These are phyloP conservation scores for Butorides virescens DNA, from an alignment of 2,113 vertebrate genomes.

Conservation along the genomic window DNA sequence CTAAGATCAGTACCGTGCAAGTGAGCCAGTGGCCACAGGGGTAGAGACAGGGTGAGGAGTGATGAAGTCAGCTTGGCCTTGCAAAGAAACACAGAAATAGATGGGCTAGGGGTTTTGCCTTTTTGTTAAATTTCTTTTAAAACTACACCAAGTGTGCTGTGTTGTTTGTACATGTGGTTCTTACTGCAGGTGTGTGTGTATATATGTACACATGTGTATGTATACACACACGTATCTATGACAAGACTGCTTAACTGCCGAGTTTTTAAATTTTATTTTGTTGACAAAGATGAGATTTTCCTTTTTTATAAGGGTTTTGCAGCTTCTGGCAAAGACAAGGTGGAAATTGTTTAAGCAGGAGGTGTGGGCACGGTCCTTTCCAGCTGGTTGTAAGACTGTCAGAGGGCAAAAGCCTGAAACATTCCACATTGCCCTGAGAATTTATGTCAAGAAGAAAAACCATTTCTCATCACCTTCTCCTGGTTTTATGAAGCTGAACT, in stretches of 20 bases:
- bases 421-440: neutral
- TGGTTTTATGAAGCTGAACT: neutral
- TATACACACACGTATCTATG: neutral
- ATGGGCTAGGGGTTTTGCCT: neutral
- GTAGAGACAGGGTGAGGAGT: neutral
- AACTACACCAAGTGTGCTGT: neutral
- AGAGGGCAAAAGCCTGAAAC: neutral
- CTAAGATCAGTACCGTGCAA: neutral
- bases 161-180: neutral
- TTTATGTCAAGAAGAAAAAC: neutral
- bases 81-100: neutral
- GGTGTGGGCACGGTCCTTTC: neutral
- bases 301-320: neutral
- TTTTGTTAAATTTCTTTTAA: neutral
- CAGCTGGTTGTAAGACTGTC: neutral
- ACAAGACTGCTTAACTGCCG: neutral
- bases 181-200: neutral
- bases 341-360: neutral
- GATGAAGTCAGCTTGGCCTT: neutral
- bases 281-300: neutral
- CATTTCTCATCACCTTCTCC: neutral
- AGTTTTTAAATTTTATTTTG: neutral
- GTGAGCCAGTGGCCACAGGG: neutral
- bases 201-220: fast-evolving
- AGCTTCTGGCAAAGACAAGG: neutral